Percentiles rank a stretch among this genome's conserved stretches.
Evolutionary conservation across 2,113 vertebrate genomes (phyloP).

Genomic region (Oxygymnocypris stewartii): DNA sequence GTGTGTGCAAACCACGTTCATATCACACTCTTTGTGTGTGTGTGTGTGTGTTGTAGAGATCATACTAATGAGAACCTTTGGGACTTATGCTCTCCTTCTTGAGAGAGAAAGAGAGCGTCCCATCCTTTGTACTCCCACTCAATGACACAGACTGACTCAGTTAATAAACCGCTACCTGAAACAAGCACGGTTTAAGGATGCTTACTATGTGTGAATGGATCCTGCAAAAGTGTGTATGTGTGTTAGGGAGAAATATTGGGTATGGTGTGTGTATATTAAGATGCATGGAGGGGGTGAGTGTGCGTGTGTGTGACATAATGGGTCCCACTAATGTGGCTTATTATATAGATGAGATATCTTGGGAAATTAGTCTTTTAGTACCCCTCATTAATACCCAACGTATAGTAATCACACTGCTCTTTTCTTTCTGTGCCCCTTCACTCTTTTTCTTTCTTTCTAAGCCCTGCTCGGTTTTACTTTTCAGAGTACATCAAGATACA

Average conservation of each 20-base stretch:
- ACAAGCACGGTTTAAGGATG: conserved; percentile 25
- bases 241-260: not conserved
- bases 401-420: not conserved
- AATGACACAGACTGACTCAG: conserved; percentile 34
- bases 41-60: conserved; percentile 20
- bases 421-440: not conserved
- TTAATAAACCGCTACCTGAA: conserved; percentile 29
- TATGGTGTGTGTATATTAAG: not conserved
- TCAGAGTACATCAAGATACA: not conserved
- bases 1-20: not conserved
- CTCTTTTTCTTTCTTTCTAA: not conserved
- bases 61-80: conserved; percentile 57
- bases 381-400: not conserved
- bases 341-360: conserved; percentile 51
- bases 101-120: conserved; percentile 26
- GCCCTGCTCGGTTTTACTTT: not conserved
- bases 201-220: conserved; percentile 40
- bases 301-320: conserved; percentile 41
- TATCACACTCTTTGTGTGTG: not conserved
- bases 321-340: conserved; percentile 55
- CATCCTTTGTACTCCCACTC: conserved; percentile 22
- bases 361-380: conserved; percentile 46
- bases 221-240: conserved; percentile 1
- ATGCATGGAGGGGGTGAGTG: not conserved
- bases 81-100: conserved; percentile 42